These are phyloP conservation scores for Aselliscus stoliczkanus DNA, from an alignment of 2,797 vertebrate species.

Conservation along the genomic window DNA sequence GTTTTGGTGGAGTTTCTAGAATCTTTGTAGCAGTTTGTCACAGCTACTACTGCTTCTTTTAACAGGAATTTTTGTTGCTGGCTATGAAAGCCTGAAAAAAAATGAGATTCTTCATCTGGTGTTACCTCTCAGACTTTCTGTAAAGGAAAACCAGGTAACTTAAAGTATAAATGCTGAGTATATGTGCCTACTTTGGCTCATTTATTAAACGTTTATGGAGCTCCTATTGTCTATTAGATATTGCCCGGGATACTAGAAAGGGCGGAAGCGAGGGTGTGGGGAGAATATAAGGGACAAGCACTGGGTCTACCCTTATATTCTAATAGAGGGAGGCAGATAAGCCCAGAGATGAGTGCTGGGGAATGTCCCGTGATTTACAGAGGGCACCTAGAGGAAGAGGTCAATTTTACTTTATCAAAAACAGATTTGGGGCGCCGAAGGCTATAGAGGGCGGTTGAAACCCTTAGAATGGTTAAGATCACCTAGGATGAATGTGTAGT, in stretches of 20 bases:
- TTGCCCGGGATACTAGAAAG: neutral
- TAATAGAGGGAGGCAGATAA: neutral
- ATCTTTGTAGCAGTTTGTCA: neutral
- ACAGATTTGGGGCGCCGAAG: neutral
- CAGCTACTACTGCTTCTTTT: neutral
- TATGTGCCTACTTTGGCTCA: neutral
- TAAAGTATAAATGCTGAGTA: neutral
- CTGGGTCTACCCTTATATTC: neutral
- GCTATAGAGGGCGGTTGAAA: neutral
- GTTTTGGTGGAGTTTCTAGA: neutral
- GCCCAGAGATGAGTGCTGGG: neutral
- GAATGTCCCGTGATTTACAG: neutral
- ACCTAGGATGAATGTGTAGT: neutral
- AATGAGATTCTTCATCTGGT: constrained; percentile 92
- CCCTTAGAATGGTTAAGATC: neutral
- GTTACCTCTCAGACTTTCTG: constrained; percentile 86
- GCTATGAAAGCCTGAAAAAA: constrained; percentile 74
- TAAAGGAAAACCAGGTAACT: constrained; percentile 87
- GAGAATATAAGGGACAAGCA: too few species aligned
- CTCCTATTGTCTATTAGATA: neutral
- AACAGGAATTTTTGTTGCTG: constrained; percentile 90
- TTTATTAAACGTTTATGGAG: neutral
- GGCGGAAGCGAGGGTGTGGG: neutral
- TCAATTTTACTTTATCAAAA: neutral
- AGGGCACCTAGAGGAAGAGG: neutral